A percentile compares a stretch with the other conserved stretches of the same genome.
Evolutionary conservation across 2,797 vertebrate genomes (phyloP).

Genomic region (Capromys pilorides): DNA sequence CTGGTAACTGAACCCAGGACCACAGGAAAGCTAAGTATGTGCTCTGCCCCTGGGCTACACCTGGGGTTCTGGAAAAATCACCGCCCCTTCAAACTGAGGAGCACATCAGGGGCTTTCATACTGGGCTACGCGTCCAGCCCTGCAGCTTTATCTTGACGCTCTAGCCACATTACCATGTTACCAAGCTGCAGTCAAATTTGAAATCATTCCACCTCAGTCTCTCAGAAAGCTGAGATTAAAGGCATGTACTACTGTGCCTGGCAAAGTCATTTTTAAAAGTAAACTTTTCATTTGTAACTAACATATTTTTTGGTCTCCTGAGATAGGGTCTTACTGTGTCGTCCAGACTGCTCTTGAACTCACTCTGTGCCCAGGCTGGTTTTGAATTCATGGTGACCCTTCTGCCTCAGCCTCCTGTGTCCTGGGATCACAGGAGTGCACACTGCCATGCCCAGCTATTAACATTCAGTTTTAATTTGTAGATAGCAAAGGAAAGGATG

Average conservation of each 20-base stretch:
- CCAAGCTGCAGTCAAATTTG: neutral
- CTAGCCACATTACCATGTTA: neutral
- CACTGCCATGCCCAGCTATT: neutral
- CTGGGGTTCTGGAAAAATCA: too few species aligned
- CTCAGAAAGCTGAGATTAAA: neutral
- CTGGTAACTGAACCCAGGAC: neutral
- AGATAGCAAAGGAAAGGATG: neutral
- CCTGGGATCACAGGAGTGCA: neutral
- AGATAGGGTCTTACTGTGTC: neutral
- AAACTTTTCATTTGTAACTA: slow-evolving; percentile 48
- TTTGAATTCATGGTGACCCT: neutral
- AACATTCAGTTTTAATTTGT: neutral
- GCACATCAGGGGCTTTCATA: neutral
- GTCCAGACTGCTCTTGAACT: neutral
- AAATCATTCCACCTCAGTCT: neutral
- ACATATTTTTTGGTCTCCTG: neutral
- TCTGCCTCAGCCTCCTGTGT: neutral
- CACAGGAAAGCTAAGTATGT: too few species aligned
- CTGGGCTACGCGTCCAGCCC: too few species aligned
- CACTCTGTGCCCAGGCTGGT: neutral
- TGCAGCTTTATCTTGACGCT: neutral
- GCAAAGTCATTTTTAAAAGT: slow-evolving; percentile 46
- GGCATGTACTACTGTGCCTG: neutral
- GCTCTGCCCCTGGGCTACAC: neutral
- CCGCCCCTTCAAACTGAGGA: neutral